These are phyloP conservation scores for Eristalis tenax DNA, from an alignment of 2,888 invertebrate species.

Conservation along the genomic window DNA sequence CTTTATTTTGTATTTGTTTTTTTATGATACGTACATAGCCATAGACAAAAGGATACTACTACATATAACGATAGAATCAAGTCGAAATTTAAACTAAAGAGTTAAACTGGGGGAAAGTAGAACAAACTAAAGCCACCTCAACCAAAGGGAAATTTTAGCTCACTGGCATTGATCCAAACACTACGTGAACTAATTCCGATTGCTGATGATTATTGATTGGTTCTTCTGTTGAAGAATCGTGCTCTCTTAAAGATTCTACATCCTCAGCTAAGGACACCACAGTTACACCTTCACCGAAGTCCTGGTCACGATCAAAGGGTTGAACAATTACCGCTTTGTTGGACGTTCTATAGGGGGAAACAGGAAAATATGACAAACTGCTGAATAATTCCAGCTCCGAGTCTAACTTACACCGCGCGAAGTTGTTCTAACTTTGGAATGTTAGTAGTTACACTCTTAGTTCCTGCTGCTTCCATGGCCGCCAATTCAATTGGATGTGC, in stretches of 20 bases:
- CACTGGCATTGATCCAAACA: slow-evolving; percentile 27
- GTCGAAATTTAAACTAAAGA: neutral
- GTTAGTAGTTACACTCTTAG: slow-evolving; percentile 75
- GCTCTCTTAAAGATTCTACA: slow-evolving; percentile 10
- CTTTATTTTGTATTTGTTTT: slow-evolving; percentile 3
- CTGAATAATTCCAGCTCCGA: no score
- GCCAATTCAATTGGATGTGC: slow-evolving; percentile 80
- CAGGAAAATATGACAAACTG: neutral
- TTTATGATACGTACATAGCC: slow-evolving; percentile 5
- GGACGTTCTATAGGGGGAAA: slow-evolving; percentile 26
- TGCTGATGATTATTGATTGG: neutral
- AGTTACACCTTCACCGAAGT: slow-evolving; percentile 38
- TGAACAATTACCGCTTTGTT: slow-evolving; percentile 9
- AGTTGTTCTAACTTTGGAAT: slow-evolving; percentile 80
- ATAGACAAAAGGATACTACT: neutral
- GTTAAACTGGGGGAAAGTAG: neutral
- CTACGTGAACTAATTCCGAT: slow-evolving; percentile 15
- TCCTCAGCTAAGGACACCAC: slow-evolving; percentile 36
- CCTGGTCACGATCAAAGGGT: neutral
- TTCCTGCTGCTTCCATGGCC: slow-evolving; percentile 79
- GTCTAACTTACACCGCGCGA: slow-evolving; percentile 76
- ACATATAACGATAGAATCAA: neutral
- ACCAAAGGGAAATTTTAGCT: slow-evolving; percentile 7
- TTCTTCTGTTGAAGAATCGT: slow-evolving; percentile 8
- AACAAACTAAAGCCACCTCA: neutral